Conservation (phyloP, 2,888 invertebrate genomes). For the Drosophila ezoana region DNA sequence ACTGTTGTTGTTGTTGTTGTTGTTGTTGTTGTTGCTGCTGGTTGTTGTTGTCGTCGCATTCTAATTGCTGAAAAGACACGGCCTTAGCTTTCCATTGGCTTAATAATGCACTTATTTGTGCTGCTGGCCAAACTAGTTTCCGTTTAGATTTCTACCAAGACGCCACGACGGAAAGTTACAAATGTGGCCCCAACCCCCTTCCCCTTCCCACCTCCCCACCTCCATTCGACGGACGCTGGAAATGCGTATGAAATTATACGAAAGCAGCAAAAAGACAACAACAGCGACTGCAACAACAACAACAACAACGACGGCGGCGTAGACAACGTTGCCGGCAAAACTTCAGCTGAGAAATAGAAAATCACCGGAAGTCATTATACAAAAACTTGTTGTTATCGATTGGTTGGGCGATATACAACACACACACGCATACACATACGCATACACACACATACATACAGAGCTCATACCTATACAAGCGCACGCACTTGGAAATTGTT, state of each 20-base stretch:
- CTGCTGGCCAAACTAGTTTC: slow-evolving; percentile 66
- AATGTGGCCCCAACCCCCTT: slow-evolving; percentile 14
- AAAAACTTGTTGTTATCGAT: slow-evolving; percentile 80
- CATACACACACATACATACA: slow-evolving; percentile 1
- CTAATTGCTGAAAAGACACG: slow-evolving; percentile 60
- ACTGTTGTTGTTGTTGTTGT: slow-evolving; percentile 10
- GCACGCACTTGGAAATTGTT: slow-evolving; percentile 18
- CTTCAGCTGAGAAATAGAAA: slow-evolving; percentile 79
- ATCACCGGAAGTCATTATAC: slow-evolving; percentile 82
- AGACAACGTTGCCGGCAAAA: slow-evolving; percentile 68
- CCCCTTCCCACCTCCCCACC: background rate
- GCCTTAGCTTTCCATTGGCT: slow-evolving; percentile 48
- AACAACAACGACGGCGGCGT: slow-evolving; percentile 30
- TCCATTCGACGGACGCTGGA: slow-evolving; percentile 56
- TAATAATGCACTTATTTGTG: slow-evolving; percentile 66
- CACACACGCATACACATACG: slow-evolving; percentile 26
- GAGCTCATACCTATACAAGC: slow-evolving; percentile 15
- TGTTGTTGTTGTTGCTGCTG: slow-evolving; percentile 14
- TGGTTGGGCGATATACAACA: slow-evolving; percentile 72
- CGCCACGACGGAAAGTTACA: slow-evolving; percentile 46
- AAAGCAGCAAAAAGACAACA: slow-evolving; percentile 61
- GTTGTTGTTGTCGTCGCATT: slow-evolving; percentile 37
- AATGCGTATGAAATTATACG: slow-evolving; percentile 80
- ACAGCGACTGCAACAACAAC: slow-evolving; percentile 5
- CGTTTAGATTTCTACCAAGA: slow-evolving; percentile 65